phyloP scores from a whole-genome alignment of 2,888 invertebrate genomes.

The Microctonus aethiopoides region DNA sequence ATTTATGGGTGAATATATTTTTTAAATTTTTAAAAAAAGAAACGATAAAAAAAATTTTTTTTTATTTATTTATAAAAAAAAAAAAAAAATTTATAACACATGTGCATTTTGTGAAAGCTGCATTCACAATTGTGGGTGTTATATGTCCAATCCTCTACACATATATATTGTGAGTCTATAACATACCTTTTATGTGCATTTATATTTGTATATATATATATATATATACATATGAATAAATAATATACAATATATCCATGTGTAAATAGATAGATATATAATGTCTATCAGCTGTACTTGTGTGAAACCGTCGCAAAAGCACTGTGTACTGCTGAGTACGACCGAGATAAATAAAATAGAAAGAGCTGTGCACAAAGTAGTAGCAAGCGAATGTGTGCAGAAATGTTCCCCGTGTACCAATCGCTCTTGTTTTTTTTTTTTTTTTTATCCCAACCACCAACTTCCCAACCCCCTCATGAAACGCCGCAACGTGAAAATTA shows the following conservation, averaged over 20 bases:
- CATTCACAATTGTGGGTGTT: not conserved
- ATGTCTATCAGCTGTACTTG: too few species aligned
- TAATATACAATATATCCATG: too few species aligned
- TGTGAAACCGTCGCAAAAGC: not conserved
- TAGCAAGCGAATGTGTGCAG: not conserved
- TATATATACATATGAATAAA: not conserved
- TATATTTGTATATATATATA: not conserved
- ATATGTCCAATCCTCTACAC: not conserved
- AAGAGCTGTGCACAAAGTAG: not conserved
- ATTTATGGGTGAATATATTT: not conserved
- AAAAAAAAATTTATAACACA: not conserved
- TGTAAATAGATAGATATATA: too few species aligned
- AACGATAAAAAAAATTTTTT: not conserved
- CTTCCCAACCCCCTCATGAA: conserved; percentile 9
- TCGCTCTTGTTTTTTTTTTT: not conserved
- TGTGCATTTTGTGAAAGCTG: not conserved
- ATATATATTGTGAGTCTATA: not conserved
- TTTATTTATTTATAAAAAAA: not conserved
- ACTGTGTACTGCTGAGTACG: not conserved
- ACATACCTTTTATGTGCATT: not conserved
- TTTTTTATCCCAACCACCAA: conserved; percentile 19
- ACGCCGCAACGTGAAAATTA: conserved; percentile 52
- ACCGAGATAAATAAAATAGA: not conserved
- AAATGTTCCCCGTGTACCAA: not conserved
- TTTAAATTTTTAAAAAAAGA: not conserved